A percentile compares a stretch with the other conserved stretches of the same genome.
Evolutionary conservation across 2,113 vertebrate genomes (phyloP).

Genomic region (Pteruthius melanotis): DNA sequence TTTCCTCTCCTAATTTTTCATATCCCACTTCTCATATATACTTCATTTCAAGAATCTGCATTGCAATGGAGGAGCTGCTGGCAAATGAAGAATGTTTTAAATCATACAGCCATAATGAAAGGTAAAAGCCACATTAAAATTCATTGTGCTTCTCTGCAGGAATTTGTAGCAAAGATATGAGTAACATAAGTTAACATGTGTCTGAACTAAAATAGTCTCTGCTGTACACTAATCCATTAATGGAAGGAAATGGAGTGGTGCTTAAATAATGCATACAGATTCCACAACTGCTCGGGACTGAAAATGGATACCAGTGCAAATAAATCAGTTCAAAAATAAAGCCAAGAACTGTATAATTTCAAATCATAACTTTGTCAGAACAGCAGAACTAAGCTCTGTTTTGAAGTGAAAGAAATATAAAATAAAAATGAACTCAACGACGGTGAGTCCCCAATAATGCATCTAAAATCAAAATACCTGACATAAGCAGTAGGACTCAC

Average conservation of each 20-base stretch:
- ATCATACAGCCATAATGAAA: neutral
- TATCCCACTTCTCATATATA: neutral
- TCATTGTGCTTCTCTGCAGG: neutral
- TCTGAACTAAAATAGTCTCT: neutral
- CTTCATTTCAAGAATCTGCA: neutral
- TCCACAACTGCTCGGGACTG: neutral
- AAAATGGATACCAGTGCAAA: neutral
- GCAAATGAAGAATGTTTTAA: neutral
- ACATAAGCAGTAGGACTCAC: neutral
- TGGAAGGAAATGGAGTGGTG: neutral
- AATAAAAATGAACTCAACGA: rapidly evolving
- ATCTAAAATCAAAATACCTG: neutral
- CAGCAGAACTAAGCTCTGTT: neutral
- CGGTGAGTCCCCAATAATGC: neutral
- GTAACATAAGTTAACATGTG: neutral
- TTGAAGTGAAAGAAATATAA: neutral
- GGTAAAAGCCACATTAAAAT: constrained; percentile 2
- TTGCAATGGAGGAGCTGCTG: neutral
- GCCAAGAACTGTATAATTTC: neutral
- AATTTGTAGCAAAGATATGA: neutral
- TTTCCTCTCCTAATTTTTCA: neutral
- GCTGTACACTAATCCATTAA: neutral
- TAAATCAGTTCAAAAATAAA: neutral
- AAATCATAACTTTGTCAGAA: neutral
- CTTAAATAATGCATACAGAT: neutral